Evolutionary conservation across 1,140 invertebrate genomes (phyloP).

Genomic region (Carposina sasakii): DNA sequence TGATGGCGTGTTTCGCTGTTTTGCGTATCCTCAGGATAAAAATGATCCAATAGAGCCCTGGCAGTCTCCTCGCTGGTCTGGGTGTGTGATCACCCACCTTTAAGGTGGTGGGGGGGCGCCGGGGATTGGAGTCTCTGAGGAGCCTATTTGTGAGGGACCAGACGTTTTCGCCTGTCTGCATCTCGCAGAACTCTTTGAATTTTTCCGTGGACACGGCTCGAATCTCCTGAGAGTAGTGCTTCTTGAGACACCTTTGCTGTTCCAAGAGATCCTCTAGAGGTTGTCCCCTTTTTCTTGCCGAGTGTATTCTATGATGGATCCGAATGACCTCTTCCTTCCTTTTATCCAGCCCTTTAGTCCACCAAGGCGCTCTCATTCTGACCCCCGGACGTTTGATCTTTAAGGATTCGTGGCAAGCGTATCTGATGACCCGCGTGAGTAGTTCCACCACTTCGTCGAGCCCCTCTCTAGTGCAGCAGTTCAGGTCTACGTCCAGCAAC

Average conservation of each 20-base stretch:
- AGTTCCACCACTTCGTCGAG: conserved; percentile 1
- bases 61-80: conserved; percentile 14
- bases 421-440: conserved; percentile 1
- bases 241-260: conserved; percentile 7
- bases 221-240: neutral
- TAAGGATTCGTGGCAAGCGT: neutral
- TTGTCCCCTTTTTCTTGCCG: neutral
- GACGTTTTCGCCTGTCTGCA: conserved; percentile 19
- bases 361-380: conserved; percentile 7
- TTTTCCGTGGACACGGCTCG: conserved; percentile 9
- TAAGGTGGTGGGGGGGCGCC: conserved; percentile 14
- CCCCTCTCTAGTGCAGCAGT: neutral
- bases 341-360: conserved; percentile 3
- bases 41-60: conserved; percentile 14
- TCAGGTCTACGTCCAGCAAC: neutral
- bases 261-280: neutral
- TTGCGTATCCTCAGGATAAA: conserved; percentile 22
- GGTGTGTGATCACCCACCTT: conserved; percentile 8
- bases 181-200: conserved; percentile 20
- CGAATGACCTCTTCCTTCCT: conserved; percentile 4
- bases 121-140: conserved; percentile 1
- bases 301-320: conserved; percentile 5
- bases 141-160: conserved; percentile 24
- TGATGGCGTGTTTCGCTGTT: conserved; percentile 4
- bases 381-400: neutral